These are phyloP conservation scores for Callitettix versicolor DNA, from an alignment of 1,140 invertebrate species.

Conservation along the genomic window DNA sequence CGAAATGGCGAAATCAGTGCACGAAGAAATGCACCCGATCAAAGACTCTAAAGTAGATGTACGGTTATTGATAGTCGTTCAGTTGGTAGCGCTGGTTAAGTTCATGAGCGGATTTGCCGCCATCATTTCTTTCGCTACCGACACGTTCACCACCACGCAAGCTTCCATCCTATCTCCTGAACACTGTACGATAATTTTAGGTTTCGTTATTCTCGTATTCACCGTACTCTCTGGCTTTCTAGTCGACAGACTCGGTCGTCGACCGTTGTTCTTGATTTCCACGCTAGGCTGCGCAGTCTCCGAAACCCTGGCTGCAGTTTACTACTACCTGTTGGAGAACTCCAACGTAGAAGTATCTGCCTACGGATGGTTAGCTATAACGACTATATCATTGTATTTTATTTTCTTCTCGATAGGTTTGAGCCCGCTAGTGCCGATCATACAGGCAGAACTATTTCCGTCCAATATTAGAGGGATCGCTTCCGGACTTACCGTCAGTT, in stretches of 20 bases:
- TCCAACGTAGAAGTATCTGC: no score
- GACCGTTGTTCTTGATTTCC: slow-evolving; percentile 35
- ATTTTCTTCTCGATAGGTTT: slow-evolving; percentile 33
- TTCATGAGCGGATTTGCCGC: slow-evolving; percentile 19
- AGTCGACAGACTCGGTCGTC: slow-evolving; percentile 31
- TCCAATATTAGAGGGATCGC: slow-evolving; percentile 36
- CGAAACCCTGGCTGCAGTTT: slow-evolving; percentile 2
- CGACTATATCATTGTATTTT: slow-evolving; percentile 32
- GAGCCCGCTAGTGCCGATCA: slow-evolving; percentile 35
- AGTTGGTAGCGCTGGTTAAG: slow-evolving; percentile 10
- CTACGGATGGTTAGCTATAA: slow-evolving; percentile 28
- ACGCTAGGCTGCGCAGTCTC: slow-evolving; percentile 14
- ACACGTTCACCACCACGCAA: slow-evolving; percentile 35
- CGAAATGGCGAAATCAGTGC: not conserved
- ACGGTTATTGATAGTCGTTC: slow-evolving; percentile 17
- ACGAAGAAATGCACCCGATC: slow-evolving; percentile 18
- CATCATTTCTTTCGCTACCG: slow-evolving; percentile 29
- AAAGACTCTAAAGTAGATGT: slow-evolving; percentile 14
- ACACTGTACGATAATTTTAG: slow-evolving; percentile 29
- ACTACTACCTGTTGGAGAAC: slow-evolving; percentile 18
- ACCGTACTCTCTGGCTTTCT: slow-evolving; percentile 28
- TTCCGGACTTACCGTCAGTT: slow-evolving; percentile 33
- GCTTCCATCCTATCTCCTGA: slow-evolving; percentile 24
- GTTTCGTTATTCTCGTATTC: slow-evolving; percentile 27
- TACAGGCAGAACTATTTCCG: slow-evolving; percentile 37